Evolutionary conservation across 2,888 invertebrate genomes (phyloP), one percentile per base, ranked within the genome.

Genomic region (Tipula confusa): DNA sequence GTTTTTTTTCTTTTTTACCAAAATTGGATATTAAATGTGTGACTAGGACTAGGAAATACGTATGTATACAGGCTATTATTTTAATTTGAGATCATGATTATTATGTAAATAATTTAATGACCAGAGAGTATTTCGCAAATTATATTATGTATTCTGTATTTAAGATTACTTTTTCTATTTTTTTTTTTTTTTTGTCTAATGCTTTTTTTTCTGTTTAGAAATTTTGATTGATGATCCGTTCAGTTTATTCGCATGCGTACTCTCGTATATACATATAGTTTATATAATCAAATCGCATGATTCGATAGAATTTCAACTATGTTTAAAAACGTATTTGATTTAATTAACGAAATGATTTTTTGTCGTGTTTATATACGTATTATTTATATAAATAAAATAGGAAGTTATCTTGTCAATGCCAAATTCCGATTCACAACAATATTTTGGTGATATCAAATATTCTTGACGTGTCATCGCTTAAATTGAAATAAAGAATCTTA

Each of bases 61-160:
- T 13, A 24, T 24, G 24, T 64, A 9, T 64, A 64, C 24, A 64
- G n/a, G 9, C 24, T 64, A 24, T 64, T 24, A 24, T 64, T 64
- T 24, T 24, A 24, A 64, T 64, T 24, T 11, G 64, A 64, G 64
- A 64, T 64, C 24, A 24, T 64, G 24, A 64, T 64, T 64, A 64
- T 64, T 64, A 64, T 64, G 64, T 64, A 64, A 64, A 64, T 24
- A 11, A 64, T 64, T 64, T 64, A 64, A 64, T 64, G 64, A 64
- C 24, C 64, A 64, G 13, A 38, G 64, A 64, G n/a, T 64, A 64
- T 64, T 64, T 64, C 11, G 24, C 64, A 64, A 24, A 64, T 64
- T 64, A n/a, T n/a, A 64, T 24, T 64, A 64, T 64, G 64, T 64
- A 64, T 64, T 18, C 24, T 6, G 64, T 24, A 9, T 3, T 64